Evolutionary conservation across 2,888 invertebrate species (phyloP).

Genomic region (Melanchra persicariae): DNA sequence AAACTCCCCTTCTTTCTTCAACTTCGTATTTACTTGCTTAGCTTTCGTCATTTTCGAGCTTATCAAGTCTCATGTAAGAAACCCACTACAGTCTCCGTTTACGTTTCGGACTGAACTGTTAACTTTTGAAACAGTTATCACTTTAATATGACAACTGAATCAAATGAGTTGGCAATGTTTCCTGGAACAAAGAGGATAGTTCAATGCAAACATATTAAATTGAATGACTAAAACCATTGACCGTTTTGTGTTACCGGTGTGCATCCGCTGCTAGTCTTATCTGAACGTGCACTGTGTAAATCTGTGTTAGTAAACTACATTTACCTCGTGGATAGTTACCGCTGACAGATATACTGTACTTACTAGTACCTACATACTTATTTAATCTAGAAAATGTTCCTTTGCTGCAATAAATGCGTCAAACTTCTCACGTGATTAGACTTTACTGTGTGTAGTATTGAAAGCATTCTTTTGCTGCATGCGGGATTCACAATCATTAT

Average conservation of each 20-base stretch:
- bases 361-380: background rate
- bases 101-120: constrained; percentile 73
- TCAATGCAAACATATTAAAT: constrained; percentile 56
- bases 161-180: constrained; percentile 54
- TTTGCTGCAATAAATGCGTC: constrained; percentile 8
- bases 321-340: constrained; percentile 24
- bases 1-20: constrained; percentile 90
- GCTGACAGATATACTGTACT: constrained; percentile 7
- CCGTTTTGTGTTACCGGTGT: constrained; percentile 40
- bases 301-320: constrained; percentile 52
- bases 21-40: constrained; percentile 76
- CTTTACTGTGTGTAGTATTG: constrained; percentile 1
- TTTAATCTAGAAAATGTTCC: constrained; percentile 23
- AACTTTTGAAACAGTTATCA: constrained; percentile 64
- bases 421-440: constrained; percentile 31
- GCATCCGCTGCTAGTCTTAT: constrained; percentile 49
- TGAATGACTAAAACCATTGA: constrained; percentile 54
- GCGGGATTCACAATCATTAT: constrained; percentile 22
- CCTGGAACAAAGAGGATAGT: constrained; percentile 64
- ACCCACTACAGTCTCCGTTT: constrained; percentile 61
- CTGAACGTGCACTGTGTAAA: constrained; percentile 49
- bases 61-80: constrained; percentile 30
- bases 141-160: constrained; percentile 48
- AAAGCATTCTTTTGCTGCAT: constrained; percentile 26
- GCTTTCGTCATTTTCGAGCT: constrained; percentile 75